Base-by-base conservation (phyloP, 2,888 invertebrate species). In the Pardosa pseudoannulata region DNA sequence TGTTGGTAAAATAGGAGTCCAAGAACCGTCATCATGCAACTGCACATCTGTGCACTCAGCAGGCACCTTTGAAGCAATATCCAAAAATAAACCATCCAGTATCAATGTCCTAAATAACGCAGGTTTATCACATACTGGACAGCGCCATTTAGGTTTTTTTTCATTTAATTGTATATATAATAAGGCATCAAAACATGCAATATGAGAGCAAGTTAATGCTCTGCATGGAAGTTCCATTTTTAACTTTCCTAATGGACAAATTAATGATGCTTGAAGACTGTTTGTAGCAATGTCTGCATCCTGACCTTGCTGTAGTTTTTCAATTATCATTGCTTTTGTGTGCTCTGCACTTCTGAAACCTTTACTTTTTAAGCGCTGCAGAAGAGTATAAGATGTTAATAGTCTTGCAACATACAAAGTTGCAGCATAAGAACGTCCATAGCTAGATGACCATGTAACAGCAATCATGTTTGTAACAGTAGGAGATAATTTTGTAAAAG, bases 111-210 rank as follows among this genome's bases (percentile, higher is more conserved):
- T 96, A 91, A 97, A 99, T 0, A 96, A 93, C 64, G 97, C 96
- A 0, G 96, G 94, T 89, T 96, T 96, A 92, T 98, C 97, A 92
- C 99, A 99, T 27, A 99, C 98, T 0, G 99, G 99, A 92, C 99
- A 99, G 90, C 95, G 95, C 99, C 99, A 99, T 0, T 98, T 98
- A 1, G 99, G 97, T 91, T 98, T 98, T 88, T 97, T 94, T 92
- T 99, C 99, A 91, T 99, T 99, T 98, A 99, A 99, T 93, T 97
- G 96, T 89, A 99, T 94, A 92, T 96, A 99, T 80, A 97, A 93
- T 23, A 95, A 95, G 0, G 98, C 98, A 93, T 99, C 99, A 92
- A 99, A 99, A 92, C 99, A 99, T 92, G 99, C 99, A 90, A 99
- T 93, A 92, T 99, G 99, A 31, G 95, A 95, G 91, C 99, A 99